These are phyloP conservation scores for Chrysomela aeneicollis DNA, from an alignment of 2,888 invertebrate genomes.

Conservation along the genomic window DNA sequence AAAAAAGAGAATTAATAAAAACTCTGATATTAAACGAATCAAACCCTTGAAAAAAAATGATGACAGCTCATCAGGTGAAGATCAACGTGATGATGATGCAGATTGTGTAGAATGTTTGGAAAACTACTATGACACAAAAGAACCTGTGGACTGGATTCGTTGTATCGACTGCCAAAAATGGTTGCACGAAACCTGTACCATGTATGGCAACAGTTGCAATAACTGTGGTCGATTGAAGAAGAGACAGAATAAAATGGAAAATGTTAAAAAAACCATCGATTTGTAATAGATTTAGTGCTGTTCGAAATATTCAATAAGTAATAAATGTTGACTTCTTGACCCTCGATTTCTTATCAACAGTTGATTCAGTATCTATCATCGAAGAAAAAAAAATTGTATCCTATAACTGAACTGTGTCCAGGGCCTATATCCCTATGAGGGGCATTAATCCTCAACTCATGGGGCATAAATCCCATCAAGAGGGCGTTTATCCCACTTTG, in stretches of 20 bases:
- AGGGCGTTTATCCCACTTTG: slow-evolving; percentile 8
- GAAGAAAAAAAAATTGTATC: slow-evolving; percentile 10
- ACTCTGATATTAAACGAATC: slow-evolving; percentile 19
- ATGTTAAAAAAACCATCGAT: slow-evolving; percentile 16
- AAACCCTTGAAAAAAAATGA: slow-evolving; percentile 17
- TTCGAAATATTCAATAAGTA: neutral
- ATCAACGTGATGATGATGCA: slow-evolving; percentile 11
- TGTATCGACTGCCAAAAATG: slow-evolving; percentile 19
- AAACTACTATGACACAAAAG: neutral
- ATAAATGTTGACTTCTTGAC: neutral
- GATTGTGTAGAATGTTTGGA: neutral
- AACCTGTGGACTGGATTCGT: slow-evolving; percentile 23
- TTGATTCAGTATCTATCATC: slow-evolving; percentile 14
- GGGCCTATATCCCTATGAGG: neutral
- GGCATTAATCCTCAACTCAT: slow-evolving; percentile 2
- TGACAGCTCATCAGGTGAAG: slow-evolving; percentile 10
- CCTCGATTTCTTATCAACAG: neutral
- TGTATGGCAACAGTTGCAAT: slow-evolving; percentile 25
- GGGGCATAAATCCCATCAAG: slow-evolving; percentile 1
- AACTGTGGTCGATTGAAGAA: slow-evolving; percentile 1
- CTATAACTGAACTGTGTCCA: neutral
- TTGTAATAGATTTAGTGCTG: neutral
- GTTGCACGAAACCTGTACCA: slow-evolving; percentile 28
- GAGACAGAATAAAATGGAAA: slow-evolving; percentile 11
- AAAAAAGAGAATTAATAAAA: slow-evolving; percentile 11